Percentiles rank a stretch among this genome's conserved stretches.
Evolutionary conservation across 2,797 vertebrate genomes (phyloP).

Genomic region (Telmatherina bonti): DNA sequence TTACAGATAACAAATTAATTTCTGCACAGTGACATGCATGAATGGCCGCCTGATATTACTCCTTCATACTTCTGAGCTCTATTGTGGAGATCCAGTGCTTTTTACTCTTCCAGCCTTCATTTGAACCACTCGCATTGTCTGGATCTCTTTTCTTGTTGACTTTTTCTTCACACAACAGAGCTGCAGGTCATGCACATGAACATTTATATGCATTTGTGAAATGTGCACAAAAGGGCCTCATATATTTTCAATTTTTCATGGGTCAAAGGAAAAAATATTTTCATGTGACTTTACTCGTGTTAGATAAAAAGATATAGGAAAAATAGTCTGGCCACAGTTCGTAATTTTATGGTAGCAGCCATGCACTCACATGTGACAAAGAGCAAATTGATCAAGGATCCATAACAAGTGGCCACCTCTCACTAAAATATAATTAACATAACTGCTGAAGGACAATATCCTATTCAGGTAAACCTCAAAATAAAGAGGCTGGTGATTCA

Average conservation of each 20-base stretch:
- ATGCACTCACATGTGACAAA: neutral
- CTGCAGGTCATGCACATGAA: slow-evolving; percentile 4
- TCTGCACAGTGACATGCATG: slow-evolving; percentile 30
- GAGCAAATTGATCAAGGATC: slow-evolving; percentile 21
- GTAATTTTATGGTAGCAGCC: slow-evolving; percentile 11
- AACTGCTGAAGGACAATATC: slow-evolving; percentile 12
- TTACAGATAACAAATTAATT: slow-evolving; percentile 21
- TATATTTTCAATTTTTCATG: slow-evolving; percentile 19
- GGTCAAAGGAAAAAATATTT: neutral
- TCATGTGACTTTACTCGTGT: neutral
- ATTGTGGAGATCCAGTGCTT: slow-evolving; percentile 27
- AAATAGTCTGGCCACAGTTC: neutral
- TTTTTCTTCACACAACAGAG: neutral
- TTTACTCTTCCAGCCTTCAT: slow-evolving; percentile 43
- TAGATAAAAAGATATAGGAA: neutral
- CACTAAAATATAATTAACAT: slow-evolving; percentile 14
- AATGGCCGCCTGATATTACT: slow-evolving; percentile 14
- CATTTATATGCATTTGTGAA: slow-evolving; percentile 21
- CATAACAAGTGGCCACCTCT: slow-evolving; percentile 10
- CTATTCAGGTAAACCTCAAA: neutral
- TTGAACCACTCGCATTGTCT: neutral
- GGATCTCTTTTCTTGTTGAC: slow-evolving; percentile 1
- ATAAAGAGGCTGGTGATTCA: neutral
- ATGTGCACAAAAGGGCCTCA: neutral
- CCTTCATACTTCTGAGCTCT: slow-evolving; percentile 27